These are phyloP conservation scores for Solea solea DNA, from an alignment of 2,113 vertebrate species.

Conservation along the genomic window DNA sequence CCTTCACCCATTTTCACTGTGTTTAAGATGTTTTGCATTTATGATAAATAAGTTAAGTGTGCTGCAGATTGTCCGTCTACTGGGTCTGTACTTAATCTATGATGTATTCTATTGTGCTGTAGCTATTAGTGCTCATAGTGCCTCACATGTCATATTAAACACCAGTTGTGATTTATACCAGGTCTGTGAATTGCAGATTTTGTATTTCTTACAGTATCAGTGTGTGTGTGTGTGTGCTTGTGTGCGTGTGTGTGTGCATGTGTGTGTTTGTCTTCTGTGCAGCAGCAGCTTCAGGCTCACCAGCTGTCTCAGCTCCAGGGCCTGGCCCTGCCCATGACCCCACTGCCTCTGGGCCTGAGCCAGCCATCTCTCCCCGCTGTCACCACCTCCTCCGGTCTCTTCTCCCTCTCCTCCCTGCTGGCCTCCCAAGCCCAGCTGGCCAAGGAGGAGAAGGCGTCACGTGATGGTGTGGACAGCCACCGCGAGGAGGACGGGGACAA, in stretches of 20 bases:
- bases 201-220: slow-evolving; percentile 13
- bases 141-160: slow-evolving; percentile 32
- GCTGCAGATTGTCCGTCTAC: slow-evolving; percentile 18
- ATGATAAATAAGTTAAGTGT: slow-evolving; percentile 33
- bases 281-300: slow-evolving; percentile 99
- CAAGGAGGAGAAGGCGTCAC: slow-evolving; percentile 95
- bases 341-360: slow-evolving; percentile 92
- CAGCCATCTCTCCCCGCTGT: slow-evolving; percentile 89
- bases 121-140: slow-evolving; percentile 13
- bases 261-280: slow-evolving; percentile 72
- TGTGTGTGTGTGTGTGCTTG: not conserved
- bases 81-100: slow-evolving; percentile 9
- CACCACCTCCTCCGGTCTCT: slow-evolving; percentile 91
- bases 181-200: slow-evolving; percentile 4
- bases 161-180: slow-evolving; percentile 23
- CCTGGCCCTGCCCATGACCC: slow-evolving; percentile 94
- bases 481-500: slow-evolving; percentile 95
- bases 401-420: slow-evolving; percentile 92
- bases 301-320: slow-evolving; percentile 99
- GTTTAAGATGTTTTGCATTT: slow-evolving; percentile 13
- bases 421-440: slow-evolving; percentile 95
- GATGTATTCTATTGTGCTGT: slow-evolving; percentile 12
- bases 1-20: not conserved
- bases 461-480: slow-evolving; percentile 89
- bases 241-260: slow-evolving; percentile 2